Conservation (phyloP, 1,140 invertebrate genomes). For the Matsumurasca onukii region DNA sequence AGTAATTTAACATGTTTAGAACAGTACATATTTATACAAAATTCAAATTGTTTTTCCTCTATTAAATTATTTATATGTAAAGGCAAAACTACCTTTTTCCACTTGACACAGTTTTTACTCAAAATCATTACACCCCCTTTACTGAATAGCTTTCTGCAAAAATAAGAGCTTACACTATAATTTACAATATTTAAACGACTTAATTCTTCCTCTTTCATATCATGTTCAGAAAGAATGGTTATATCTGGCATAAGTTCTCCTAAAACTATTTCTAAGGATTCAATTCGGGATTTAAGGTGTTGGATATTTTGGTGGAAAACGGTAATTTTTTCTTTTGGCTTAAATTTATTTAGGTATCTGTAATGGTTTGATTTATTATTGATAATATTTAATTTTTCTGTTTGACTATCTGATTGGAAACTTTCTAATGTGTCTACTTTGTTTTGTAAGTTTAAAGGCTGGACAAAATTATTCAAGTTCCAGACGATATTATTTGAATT, state of each 20-base stretch:
- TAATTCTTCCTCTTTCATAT: not conserved
- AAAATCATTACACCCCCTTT: not conserved
- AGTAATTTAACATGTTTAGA: not conserved
- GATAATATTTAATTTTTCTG: too few relatives aligned
- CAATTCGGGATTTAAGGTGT: too few relatives aligned
- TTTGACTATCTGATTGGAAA: too few relatives aligned
- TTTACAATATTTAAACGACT: not conserved
- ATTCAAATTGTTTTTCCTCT: slow-evolving; percentile 2
- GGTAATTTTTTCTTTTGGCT: too few relatives aligned
- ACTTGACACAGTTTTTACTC: not conserved
- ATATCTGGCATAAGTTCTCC: not conserved
- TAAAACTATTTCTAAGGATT: too few relatives aligned
- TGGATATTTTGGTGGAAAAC: too few relatives aligned
- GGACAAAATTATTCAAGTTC: too few relatives aligned
- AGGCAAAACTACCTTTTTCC: not conserved
- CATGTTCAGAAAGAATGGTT: slow-evolving; percentile 1
- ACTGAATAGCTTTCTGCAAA: not conserved
- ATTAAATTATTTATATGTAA: not conserved
- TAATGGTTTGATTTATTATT: too few relatives aligned
- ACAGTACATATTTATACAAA: not conserved
- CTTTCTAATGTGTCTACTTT: too few relatives aligned
- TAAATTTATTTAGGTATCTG: too few relatives aligned
- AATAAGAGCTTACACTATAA: not conserved
- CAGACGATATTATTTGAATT: too few relatives aligned
- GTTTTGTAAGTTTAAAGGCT: too few relatives aligned